phyloP scores from a whole-genome alignment of 2,797 vertebrate species.

The Molossus alvarezi region DNA sequence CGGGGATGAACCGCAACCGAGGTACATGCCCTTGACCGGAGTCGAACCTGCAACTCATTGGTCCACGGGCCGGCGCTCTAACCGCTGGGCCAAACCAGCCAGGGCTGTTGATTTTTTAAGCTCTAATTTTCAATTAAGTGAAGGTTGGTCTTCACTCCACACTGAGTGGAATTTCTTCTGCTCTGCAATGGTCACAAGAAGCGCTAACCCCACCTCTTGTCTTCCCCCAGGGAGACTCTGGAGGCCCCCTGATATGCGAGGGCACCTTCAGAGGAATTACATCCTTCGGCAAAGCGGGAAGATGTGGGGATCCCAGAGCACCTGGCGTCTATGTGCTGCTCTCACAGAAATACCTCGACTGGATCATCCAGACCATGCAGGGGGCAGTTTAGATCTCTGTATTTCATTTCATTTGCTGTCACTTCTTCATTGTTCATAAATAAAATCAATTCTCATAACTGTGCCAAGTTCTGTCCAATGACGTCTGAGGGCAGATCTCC shows the following conservation, averaged over 20 bases:
- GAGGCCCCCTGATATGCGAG: slow-evolving; percentile 88
- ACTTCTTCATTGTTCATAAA: slow-evolving; percentile 27
- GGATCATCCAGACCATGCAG: slow-evolving; percentile 86
- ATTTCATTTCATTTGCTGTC: background rate
- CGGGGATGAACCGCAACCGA: no score
- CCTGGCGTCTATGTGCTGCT: slow-evolving; percentile 89
- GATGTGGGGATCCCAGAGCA: slow-evolving; percentile 69
- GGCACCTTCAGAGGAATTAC: slow-evolving; percentile 86
- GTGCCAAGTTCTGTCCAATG: background rate
- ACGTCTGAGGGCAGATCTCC: background rate
- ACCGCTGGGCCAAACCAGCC: no score
- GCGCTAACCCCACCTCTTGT: background rate
- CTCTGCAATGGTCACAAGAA: background rate
- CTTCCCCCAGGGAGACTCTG: slow-evolving; percentile 89
- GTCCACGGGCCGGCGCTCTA: no score
- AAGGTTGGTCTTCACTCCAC: background rate
- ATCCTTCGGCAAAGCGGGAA: slow-evolving; percentile 45
- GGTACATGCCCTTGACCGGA: no score
- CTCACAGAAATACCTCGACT: slow-evolving; percentile 80
- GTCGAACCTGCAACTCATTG: no score
- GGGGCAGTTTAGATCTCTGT: background rate
- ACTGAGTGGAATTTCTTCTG: background rate
- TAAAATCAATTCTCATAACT: slow-evolving; percentile 52
- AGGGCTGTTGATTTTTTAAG: background rate
- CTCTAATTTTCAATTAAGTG: background rate